Conservation (phyloP, 2,113 vertebrate genomes). For the Antennarius striatus region DNA sequence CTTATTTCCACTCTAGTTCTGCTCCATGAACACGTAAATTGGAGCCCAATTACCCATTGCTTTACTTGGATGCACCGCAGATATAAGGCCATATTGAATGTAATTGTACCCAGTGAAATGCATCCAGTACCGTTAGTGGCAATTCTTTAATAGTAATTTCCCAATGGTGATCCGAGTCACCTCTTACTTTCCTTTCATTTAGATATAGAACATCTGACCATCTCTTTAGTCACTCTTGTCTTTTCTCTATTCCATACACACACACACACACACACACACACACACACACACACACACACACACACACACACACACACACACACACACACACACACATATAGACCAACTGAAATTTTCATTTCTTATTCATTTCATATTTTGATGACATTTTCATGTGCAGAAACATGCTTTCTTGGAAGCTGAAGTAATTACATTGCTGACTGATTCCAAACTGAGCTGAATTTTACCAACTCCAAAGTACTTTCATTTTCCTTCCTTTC, state of each 20-base stretch:
- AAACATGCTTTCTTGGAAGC: slow-evolving; percentile 10
- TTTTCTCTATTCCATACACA: not conserved
- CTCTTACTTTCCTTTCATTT: slow-evolving; percentile 50
- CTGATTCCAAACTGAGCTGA: slow-evolving; percentile 18
- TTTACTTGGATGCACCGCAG: slow-evolving; percentile 73
- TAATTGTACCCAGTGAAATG: slow-evolving; percentile 73
- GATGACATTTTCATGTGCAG: slow-evolving; percentile 7
- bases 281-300: not conserved
- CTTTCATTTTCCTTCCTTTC: slow-evolving; percentile 23
- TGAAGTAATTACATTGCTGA: slow-evolving; percentile 33
- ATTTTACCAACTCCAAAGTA: slow-evolving; percentile 9
- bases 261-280: not conserved
- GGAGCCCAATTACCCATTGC: slow-evolving; percentile 74
- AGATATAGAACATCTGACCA: slow-evolving; percentile 40
- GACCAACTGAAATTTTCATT: not conserved
- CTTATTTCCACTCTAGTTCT: slow-evolving; percentile 69
- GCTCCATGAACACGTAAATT: slow-evolving; percentile 76
- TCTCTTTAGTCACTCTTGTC: slow-evolving; percentile 6
- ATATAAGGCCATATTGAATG: slow-evolving; percentile 71
- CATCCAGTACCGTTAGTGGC: slow-evolving; percentile 60
- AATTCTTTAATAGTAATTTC: slow-evolving; percentile 67
- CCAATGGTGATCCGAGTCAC: slow-evolving; percentile 58
- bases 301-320: not conserved
- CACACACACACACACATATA: not conserved
- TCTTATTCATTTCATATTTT: slow-evolving; percentile 27